Conservation (phyloP, 2,797 vertebrate genomes). For the Tapirus indicus region DNA sequence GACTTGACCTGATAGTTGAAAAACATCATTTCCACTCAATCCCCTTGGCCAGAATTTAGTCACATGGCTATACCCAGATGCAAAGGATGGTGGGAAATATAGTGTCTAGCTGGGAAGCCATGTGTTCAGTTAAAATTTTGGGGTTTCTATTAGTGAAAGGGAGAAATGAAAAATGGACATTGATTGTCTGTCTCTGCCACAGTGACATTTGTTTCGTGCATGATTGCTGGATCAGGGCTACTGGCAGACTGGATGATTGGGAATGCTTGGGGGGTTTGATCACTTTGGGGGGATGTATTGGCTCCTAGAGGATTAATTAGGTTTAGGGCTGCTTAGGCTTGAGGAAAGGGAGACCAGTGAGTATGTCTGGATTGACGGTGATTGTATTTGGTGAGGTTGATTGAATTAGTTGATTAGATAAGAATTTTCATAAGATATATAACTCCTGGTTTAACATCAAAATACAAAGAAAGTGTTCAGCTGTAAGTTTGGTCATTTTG, state of each 20-base stretch:
- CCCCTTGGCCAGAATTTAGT: neutral
- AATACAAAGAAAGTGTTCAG: neutral
- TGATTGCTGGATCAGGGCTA: neutral
- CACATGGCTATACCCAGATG: neutral
- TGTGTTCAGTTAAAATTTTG: neutral
- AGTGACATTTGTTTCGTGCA: neutral
- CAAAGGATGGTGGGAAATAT: neutral
- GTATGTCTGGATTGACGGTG: neutral
- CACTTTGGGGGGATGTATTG: neutral
- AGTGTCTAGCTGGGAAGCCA: neutral
- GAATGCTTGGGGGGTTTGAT: neutral
- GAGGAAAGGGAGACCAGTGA: neutral
- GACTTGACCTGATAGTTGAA: neutral
- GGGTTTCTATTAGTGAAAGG: neutral
- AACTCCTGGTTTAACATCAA: constrained; percentile 30
- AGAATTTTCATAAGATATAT: neutral
- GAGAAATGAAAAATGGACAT: neutral
- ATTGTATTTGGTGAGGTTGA: neutral
- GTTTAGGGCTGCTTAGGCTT: neutral
- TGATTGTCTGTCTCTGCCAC: neutral
- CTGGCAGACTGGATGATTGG: neutral
- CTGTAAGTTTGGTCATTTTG: neutral
- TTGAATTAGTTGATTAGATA: neutral
- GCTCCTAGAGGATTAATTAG: neutral
- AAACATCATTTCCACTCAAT: neutral